phyloP scores from a whole-genome alignment of 2,113 vertebrate species.

The Sitta europaea region DNA sequence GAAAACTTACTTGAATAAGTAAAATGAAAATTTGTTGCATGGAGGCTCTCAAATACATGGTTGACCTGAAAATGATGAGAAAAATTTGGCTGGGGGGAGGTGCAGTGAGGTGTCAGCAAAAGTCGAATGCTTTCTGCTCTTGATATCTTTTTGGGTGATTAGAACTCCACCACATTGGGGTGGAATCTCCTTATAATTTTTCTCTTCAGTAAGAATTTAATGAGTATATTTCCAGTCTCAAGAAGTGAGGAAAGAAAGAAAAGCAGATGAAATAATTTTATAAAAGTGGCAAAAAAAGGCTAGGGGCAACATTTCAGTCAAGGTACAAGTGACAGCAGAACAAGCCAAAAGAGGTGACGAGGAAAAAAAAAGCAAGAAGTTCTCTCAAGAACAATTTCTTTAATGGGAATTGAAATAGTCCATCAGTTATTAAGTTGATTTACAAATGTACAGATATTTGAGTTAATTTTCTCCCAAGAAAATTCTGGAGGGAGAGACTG shows the following conservation, averaged over 20 bases:
- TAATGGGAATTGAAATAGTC: not conserved
- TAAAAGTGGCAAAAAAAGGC: not conserved
- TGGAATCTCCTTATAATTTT: not conserved
- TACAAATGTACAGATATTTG: not conserved
- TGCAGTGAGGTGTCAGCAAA: accelerated
- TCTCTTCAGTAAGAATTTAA: not conserved
- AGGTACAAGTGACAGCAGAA: not conserved
- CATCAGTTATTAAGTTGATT: not conserved
- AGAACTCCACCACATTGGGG: not conserved
- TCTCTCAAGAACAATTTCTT: not conserved
- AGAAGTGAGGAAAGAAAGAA: not conserved
- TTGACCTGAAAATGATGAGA: not conserved
- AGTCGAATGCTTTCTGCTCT: not conserved
- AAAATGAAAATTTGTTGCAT: not conserved
- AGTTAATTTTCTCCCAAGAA: not conserved
- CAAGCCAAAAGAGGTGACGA: not conserved
- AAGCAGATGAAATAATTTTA: not conserved
- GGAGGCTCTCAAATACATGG: not conserved
- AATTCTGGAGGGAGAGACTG: not conserved
- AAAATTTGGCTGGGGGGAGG: not conserved
- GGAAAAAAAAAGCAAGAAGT: not conserved
- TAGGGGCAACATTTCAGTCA: not conserved
- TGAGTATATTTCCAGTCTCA: not conserved
- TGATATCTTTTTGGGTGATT: not conserved
- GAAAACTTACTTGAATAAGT: not conserved